Percentiles rank a stretch among this genome's conserved stretches.
Evolutionary conservation across 2,797 vertebrate species (phyloP).

Genomic region (Oreochromis grahami): DNA sequence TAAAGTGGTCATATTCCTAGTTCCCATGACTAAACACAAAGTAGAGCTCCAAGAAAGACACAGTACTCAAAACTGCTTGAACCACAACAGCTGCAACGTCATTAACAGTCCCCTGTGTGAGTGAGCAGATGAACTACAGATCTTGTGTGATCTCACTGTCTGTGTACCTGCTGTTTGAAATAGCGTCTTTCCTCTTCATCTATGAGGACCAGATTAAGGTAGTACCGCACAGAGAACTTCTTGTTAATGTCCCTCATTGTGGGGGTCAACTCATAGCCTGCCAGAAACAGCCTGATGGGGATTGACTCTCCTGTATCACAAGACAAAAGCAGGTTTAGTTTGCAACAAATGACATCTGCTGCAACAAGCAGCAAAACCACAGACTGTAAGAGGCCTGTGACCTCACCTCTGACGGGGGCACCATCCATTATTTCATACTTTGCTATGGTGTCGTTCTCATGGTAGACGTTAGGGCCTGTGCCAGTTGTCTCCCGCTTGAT

Average conservation of each 20-base stretch:
- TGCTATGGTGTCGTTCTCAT: slow-evolving; percentile 96
- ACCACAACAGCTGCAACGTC: neutral
- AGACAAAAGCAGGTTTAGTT: neutral
- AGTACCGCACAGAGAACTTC: slow-evolving; percentile 97
- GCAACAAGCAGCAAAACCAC: neutral
- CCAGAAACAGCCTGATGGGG: slow-evolving; percentile 94
- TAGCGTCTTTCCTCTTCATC: slow-evolving; percentile 97
- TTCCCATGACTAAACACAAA: neutral
- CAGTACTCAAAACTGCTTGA: neutral
- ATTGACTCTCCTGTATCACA: slow-evolving; percentile 89
- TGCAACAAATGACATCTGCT: neutral
- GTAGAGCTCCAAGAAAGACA: neutral
- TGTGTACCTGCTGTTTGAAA: slow-evolving; percentile 94
- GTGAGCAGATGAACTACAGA: neutral
- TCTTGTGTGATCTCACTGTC: neutral
- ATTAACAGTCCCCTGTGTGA: neutral
- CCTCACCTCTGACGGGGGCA: slow-evolving; percentile 91
- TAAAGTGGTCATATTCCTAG: neutral
- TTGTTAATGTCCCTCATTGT: slow-evolving; percentile 97
- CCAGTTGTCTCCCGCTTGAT: slow-evolving; percentile 96
- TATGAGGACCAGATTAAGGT: slow-evolving; percentile 96
- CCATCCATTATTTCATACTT: slow-evolving; percentile 99
- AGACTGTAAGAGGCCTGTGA: neutral
- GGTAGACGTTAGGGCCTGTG: slow-evolving; percentile 92
- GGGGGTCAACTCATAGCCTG: slow-evolving; percentile 93